A percentile compares a stretch with the other conserved stretches of the same genome.
These are phyloP conservation scores for Petaurus breviceps DNA, from an alignment of 2,113 vertebrate genomes.

Conservation along the genomic window DNA sequence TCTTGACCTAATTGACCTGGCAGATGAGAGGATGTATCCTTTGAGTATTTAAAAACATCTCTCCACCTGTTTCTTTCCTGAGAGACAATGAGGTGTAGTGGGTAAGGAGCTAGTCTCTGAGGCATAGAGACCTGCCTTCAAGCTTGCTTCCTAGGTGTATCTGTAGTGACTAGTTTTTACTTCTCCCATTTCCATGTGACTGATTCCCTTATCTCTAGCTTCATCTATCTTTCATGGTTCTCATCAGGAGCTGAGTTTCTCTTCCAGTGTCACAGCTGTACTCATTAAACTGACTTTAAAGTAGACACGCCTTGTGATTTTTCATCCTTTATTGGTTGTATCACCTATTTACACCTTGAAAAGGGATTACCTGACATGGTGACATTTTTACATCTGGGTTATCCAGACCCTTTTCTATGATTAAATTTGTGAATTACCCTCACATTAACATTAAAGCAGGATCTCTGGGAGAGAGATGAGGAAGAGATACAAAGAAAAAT, in stretches of 20 bases:
- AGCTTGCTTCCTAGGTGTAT: no score
- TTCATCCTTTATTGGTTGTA: background rate
- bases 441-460: background rate
- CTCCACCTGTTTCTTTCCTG: no score
- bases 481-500: no score
- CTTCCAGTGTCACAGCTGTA: background rate
- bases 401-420: background rate
- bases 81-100: no score
- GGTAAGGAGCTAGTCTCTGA: no score
- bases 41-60: no score
- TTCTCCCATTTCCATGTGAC: background rate
- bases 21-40: no score
- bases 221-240: background rate
- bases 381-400: background rate
- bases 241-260: background rate
- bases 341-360: background rate
- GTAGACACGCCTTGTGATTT: background rate
- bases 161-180: background rate
- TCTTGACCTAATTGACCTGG: no score
- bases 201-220: background rate
- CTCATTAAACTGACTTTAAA: no score
- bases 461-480: background rate
- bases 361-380: background rate
- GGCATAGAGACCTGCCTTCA: no score
- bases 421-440: background rate